These are phyloP conservation scores for Pelochelys cantorii DNA, from an alignment of 2,797 vertebrate genomes.

Conservation along the genomic window DNA sequence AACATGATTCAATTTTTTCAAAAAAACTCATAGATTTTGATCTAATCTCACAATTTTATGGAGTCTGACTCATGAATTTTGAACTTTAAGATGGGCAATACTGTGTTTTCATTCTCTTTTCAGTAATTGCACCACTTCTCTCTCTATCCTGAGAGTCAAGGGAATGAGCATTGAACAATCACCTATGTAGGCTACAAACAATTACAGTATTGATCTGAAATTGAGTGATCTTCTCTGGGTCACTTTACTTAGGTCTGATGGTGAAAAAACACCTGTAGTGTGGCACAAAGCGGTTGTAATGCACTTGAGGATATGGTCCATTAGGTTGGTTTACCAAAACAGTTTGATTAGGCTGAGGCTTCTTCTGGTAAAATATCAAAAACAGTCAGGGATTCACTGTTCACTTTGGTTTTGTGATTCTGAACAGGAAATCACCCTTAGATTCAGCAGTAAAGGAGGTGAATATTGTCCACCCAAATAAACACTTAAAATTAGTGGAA, in stretches of 20 bases:
- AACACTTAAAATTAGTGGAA: neutral
- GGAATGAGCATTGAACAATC: neutral
- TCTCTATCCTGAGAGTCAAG: fast-evolving
- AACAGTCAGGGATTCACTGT: neutral
- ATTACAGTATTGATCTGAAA: neutral
- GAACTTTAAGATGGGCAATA: neutral
- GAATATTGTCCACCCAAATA: neutral
- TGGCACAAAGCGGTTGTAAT: neutral
- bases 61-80: neutral
- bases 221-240: neutral
- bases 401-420: slow-evolving; percentile 14
- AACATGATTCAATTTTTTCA: neutral
- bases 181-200: neutral
- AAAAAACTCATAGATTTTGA: neutral
- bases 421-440: neutral
- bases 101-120: neutral
- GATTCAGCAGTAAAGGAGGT: neutral
- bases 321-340: neutral
- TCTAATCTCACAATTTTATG: neutral
- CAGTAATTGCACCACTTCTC: neutral
- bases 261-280: neutral
- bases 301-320: neutral
- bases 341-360: neutral
- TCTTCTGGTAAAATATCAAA: slow-evolving; percentile 18
- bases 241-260: neutral